Conservation (phyloP, 2,113 vertebrate genomes). For the Atractosteus spatula region DNA sequence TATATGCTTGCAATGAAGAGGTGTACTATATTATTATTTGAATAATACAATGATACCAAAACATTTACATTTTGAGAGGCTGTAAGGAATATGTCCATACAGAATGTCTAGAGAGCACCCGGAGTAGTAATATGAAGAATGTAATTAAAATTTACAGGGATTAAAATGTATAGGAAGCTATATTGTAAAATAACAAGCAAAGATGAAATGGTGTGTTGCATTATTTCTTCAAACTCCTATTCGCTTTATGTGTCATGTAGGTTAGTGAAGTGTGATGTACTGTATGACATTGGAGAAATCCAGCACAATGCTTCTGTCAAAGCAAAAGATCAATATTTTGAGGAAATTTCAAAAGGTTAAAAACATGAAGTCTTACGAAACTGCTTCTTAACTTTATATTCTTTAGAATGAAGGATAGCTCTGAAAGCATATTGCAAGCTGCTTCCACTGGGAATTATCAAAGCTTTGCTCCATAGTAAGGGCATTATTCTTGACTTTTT, state of each 20-base stretch:
- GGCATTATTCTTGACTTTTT: background rate
- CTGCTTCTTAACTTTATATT: background rate
- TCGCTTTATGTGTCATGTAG: conserved; percentile 42
- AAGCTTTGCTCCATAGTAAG: background rate
- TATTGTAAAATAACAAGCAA: no score
- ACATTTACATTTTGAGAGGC: no score
- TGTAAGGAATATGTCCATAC: no score
- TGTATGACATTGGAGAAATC: conserved; percentile 20
- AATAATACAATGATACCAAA: no score
- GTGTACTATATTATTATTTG: no score
- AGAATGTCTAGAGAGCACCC: no score
- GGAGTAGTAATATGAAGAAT: no score
- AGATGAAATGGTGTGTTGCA: no score
- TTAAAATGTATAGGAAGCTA: no score
- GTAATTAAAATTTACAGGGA: no score
- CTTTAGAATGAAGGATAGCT: background rate
- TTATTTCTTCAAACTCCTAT: conserved; percentile 3
- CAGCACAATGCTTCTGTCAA: conserved; percentile 1
- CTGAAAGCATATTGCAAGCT: background rate
- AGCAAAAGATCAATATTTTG: background rate
- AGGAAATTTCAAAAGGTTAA: background rate
- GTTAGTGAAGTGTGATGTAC: conserved; percentile 25
- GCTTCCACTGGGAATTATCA: background rate
- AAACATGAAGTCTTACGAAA: background rate
- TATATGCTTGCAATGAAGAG: no score